These are phyloP conservation scores for Lacanobia oleracea DNA, from an alignment of 2,888 invertebrate genomes.

Conservation along the genomic window DNA sequence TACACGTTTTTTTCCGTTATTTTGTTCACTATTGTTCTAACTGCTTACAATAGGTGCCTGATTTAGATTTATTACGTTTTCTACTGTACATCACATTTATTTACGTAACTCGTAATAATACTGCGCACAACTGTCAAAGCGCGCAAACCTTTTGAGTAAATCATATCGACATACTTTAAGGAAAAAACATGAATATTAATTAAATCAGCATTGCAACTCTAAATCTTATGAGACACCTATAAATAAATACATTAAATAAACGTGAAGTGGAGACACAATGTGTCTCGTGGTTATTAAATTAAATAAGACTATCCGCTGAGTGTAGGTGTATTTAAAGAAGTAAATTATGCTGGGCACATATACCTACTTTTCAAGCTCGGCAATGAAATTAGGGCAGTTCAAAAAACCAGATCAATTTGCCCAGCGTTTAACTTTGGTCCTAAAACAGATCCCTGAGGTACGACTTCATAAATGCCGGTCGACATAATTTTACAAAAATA, in stretches of 20 bases:
- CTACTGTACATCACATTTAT: conserved; percentile 7
- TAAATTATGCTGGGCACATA: conserved; percentile 6
- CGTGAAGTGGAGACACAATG: not conserved
- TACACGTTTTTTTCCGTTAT: not conserved
- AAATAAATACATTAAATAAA: conserved; percentile 8
- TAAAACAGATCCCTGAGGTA: conserved; percentile 32
- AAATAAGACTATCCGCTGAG: not conserved
- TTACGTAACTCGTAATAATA: conserved; percentile 19
- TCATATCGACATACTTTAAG: conserved; percentile 14
- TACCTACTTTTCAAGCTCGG: not conserved
- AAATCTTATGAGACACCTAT: conserved; percentile 15
- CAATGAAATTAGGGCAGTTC: not conserved
- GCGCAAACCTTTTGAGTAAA: not conserved
- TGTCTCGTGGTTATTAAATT: not conserved
- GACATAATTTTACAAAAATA: not conserved
- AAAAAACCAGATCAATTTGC: not conserved
- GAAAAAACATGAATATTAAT: conserved; percentile 41
- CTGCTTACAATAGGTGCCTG: not conserved
- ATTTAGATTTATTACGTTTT: not conserved
- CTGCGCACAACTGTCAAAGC: conserved; percentile 5
- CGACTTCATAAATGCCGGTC: not conserved
- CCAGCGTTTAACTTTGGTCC: conserved; percentile 7
- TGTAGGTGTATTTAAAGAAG: not conserved
- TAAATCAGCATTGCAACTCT: conserved; percentile 6
- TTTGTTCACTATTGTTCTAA: conserved; percentile 1